Conservation (phyloP, 2,113 vertebrate species). For the Eublepharis macularius region DNA sequence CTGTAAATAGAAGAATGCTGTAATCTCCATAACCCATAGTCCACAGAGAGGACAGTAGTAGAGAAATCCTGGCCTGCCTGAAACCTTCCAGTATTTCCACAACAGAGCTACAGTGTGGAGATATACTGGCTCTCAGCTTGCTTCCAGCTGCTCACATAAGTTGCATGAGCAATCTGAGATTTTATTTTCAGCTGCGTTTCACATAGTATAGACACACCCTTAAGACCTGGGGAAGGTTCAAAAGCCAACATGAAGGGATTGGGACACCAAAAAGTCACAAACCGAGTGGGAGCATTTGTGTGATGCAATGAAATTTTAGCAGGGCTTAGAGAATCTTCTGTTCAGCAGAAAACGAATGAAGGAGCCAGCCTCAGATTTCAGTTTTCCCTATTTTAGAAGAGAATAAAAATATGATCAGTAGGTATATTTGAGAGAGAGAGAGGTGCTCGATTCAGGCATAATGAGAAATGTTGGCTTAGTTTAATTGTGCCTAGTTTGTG, state of each 20-base stretch:
- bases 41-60: too few relatives aligned
- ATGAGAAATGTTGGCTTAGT: too few relatives aligned
- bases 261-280: background rate
- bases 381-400: constrained; percentile 3
- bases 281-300: background rate
- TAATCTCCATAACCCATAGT: too few relatives aligned
- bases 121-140: background rate
- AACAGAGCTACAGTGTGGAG: background rate
- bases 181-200: background rate
- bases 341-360: background rate
- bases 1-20: too few relatives aligned
- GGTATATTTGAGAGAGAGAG: background rate
- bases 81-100: background rate
- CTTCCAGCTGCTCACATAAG: too few relatives aligned
- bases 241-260: background rate
- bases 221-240: background rate
- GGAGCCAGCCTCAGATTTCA: background rate
- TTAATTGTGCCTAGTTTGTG: too few relatives aligned
- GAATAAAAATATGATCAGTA: background rate
- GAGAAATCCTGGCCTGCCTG: background rate
- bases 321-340: background rate
- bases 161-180: background rate
- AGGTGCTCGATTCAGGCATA: background rate
- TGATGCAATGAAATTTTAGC: background rate
- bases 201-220: background rate